A percentile compares a stretch with the other conserved stretches of the same genome.
Conservation (phyloP, 2,797 vertebrate genomes). For the Zonotrichia albicollis region DNA sequence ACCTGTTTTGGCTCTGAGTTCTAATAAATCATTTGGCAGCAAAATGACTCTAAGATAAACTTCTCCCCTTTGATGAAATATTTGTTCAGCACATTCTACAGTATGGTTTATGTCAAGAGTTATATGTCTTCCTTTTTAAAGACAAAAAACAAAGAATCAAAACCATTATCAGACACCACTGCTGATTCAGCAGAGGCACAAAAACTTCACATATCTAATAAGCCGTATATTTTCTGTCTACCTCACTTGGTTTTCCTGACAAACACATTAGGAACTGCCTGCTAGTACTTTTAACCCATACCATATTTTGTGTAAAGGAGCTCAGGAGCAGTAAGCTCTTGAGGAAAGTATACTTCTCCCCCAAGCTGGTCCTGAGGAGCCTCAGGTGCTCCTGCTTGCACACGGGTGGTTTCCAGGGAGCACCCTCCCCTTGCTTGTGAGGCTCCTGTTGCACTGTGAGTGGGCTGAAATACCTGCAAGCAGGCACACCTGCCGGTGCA, state of each 20-base stretch:
- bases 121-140: neutral
- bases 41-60: neutral
- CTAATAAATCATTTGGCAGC: constrained; percentile 4
- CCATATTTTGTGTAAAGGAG: neutral
- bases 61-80: constrained; percentile 1
- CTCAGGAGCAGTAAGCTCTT: neutral
- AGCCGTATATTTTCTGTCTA: neutral
- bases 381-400: neutral
- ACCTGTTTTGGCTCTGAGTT: neutral
- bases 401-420: neutral
- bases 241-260: neutral
- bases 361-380: neutral
- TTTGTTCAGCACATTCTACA: neutral
- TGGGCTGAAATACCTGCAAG: neutral
- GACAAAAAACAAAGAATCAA: neutral
- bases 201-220: neutral
- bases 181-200: neutral
- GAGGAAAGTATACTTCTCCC: neutral
- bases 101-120: neutral
- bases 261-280: neutral
- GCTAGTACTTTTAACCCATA: neutral
- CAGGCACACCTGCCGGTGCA: neutral
- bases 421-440: neutral
- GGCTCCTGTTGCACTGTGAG: neutral
- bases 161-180: neutral